Percentiles rank a stretch among this genome's conserved stretches.
Conservation (phyloP, 2,113 vertebrate genomes). For the Sarotherodon lohbergeri region DNA sequence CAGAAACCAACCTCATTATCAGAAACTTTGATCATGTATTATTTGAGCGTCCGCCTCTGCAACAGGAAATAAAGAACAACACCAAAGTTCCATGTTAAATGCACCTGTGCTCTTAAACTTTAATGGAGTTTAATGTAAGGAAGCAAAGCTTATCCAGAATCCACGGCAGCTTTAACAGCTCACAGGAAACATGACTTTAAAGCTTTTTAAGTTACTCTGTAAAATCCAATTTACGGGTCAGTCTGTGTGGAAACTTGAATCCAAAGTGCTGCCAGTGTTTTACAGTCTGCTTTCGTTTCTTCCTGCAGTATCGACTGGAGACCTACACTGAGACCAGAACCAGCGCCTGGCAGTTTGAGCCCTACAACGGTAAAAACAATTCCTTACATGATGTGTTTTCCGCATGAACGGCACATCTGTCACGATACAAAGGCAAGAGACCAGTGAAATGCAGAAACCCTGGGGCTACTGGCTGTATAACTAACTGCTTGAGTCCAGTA, state of each 20-base stretch:
- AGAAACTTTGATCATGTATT: not conserved
- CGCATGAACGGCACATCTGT: not conserved
- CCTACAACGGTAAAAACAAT: conserved; percentile 56
- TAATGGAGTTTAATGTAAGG: not conserved
- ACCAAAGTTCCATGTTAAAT: rapidly evolving
- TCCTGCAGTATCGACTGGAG: conserved; percentile 79
- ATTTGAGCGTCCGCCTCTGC: rapidly evolving
- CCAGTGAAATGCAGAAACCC: not conserved
- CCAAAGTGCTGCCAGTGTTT: not conserved
- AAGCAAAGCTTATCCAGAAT: not conserved
- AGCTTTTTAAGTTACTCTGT: not conserved
- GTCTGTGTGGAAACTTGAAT: not conserved
- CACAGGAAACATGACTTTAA: not conserved
- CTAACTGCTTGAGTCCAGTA: not conserved
- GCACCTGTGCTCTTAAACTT: not conserved
- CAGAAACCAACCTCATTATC: not conserved
- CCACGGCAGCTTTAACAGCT: not conserved
- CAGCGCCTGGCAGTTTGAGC: conserved; percentile 77
- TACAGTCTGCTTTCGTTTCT: not conserved
- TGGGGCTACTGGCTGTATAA: rapidly evolving
- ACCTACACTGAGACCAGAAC: conserved; percentile 80
- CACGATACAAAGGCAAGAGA: rapidly evolving
- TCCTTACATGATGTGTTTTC: rapidly evolving
- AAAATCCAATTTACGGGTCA: rapidly evolving
- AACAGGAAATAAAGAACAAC: not conserved